A percentile compares a stretch with the other conserved stretches of the same genome.
phyloP scores from a whole-genome alignment of 2,113 vertebrate genomes.

The Butorides virescens region DNA sequence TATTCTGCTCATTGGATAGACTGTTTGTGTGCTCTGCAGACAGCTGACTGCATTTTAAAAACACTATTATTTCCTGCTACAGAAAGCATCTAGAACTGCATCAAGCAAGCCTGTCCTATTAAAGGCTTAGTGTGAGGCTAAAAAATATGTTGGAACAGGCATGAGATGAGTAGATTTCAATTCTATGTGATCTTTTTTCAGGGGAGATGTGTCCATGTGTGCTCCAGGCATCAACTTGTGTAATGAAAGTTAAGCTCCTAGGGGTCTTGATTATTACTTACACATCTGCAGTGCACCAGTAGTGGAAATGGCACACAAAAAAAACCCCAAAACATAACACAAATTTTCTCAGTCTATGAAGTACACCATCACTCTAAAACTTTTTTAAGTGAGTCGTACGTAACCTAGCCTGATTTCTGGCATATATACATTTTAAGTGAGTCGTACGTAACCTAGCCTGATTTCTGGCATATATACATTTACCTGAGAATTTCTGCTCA shows the following conservation, averaged over 20 bases:
- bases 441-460: neutral
- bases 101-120: neutral
- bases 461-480: neutral
- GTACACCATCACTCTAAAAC: neutral
- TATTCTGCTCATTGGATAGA: neutral
- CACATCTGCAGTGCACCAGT: neutral
- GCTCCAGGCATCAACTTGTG: neutral
- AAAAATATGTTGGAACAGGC: neutral
- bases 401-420: neutral
- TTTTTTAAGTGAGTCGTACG: neutral
- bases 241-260: neutral
- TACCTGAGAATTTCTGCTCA: neutral
- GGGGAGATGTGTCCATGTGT: neutral
- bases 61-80: neutral
- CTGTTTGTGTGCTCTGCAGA: neutral
- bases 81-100: neutral
- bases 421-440: neutral
- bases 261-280: neutral
- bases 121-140: neutral
- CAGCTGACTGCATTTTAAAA: neutral
- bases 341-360: neutral
- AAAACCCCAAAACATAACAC: accelerated
- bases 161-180: neutral
- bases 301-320: neutral
- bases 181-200: neutral